phyloP scores from a whole-genome alignment of 2,113 vertebrate genomes.

The Haemorhous mexicanus region DNA sequence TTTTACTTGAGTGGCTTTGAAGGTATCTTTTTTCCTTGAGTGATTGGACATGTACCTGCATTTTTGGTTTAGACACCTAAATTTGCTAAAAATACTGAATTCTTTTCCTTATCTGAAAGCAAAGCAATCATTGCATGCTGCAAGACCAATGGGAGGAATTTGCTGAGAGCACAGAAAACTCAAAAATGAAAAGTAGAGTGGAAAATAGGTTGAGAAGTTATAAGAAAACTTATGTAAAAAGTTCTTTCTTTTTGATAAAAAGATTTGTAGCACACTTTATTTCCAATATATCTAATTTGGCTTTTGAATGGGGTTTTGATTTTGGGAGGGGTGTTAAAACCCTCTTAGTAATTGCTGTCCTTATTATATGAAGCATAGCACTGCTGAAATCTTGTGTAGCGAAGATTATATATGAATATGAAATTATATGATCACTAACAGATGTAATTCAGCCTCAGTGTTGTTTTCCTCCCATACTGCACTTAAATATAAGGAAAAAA shows the following conservation, averaged over 20 bases:
- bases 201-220: neutral
- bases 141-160: neutral
- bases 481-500: neutral
- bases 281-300: neutral
- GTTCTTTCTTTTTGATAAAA: neutral
- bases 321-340: neutral
- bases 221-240: neutral
- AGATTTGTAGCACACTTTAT: neutral
- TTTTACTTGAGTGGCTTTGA: neutral
- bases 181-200: neutral
- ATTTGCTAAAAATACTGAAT: neutral
- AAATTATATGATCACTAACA: neutral
- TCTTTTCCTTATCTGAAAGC: neutral
- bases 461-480: neutral
- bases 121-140: neutral
- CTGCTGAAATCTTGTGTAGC: neutral
- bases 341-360: neutral
- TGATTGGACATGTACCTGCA: fast-evolving
- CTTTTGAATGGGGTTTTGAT: neutral
- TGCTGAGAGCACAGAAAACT: neutral
- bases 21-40: neutral
- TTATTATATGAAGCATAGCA: neutral
- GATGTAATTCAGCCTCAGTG: neutral
- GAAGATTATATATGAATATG: neutral
- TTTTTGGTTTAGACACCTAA: neutral